Evolutionary conservation across 2,888 invertebrate genomes (phyloP), one percentile per base, ranked within the genome.

Genomic region (Selenia dentaria): DNA sequence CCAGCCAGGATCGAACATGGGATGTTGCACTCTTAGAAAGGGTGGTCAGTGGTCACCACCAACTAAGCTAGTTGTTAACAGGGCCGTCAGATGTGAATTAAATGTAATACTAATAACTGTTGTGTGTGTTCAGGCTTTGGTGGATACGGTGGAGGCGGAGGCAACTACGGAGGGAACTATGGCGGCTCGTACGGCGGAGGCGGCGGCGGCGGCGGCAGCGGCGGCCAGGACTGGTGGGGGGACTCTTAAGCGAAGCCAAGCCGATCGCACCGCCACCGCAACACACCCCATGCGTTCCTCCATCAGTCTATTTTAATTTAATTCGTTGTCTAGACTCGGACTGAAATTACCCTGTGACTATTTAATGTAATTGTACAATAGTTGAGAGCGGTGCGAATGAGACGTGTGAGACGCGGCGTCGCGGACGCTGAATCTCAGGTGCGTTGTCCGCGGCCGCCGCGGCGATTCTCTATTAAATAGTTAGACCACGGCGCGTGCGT

Each of bases 181-280:
- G 88, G 88, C 69, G 87, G 86, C 20, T 83, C 85, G 66, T 87
- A 86, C 76, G 78, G 84, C 63, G 84, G 89, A 53, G 83, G 83
- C 62, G 88, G 84, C 83, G 92, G 85, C 76, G 75, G 79, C 63
- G 69, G 78, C 68, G 68, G 78, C 68, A 67, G 83, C 77, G 85
- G 86, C 62, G 88, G 88, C 53, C 72, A 79, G 65, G 88, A 88
- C 83, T 89, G 89, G 89, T 89, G 89, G 88, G 83, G 89, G 88
- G 83, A 86, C 83, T 85, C 84, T 58, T 83, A 83, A 79, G 70
- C n/a, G n/a, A n/a, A 76, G 39, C 54, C 24, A 34, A 34, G 34
- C 40, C 51, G 46, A 45, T 46, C 58, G 51, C 58, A 53, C 57
- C 53, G 56, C 50, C 55, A n/a, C 43, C 38, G 29, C 35, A 10